Percentiles rank a stretch among this genome's conserved stretches.
phyloP scores from a whole-genome alignment of 2,797 vertebrate genomes.

The Jordanella pulchra region DNA sequence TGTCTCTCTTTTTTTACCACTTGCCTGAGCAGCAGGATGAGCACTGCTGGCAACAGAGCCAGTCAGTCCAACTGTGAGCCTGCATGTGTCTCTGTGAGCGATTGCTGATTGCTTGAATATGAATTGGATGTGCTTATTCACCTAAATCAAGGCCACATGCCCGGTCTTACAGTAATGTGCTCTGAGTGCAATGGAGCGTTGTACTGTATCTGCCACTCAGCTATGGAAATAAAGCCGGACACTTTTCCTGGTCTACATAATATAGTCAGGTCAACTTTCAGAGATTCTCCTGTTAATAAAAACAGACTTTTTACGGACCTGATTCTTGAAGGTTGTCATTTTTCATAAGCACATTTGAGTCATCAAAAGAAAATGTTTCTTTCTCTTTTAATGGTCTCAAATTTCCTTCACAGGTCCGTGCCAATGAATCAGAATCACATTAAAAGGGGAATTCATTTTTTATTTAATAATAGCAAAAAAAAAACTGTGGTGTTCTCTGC shows the following conservation, averaged over 20 bases:
- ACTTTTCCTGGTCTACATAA: conserved; percentile 54
- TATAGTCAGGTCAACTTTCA: conserved; percentile 64
- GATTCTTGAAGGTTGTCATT: conserved; percentile 11
- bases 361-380: neutral
- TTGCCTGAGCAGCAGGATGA: conserved; percentile 64
- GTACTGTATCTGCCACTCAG: conserved; percentile 68
- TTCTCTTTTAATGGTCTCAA: neutral
- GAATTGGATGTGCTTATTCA: conserved; percentile 73
- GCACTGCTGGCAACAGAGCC: conserved; percentile 42
- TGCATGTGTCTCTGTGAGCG: conserved; percentile 59
- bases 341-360: neutral
- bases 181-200: conserved; percentile 59
- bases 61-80: conserved; percentile 37
- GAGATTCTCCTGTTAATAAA: conserved; percentile 43
- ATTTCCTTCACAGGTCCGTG: neutral
- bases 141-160: conserved; percentile 79
- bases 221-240: conserved; percentile 51
- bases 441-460: neutral
- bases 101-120: conserved; percentile 73
- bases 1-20: conserved; percentile 35
- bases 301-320: conserved; percentile 43
- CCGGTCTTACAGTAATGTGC: conserved; percentile 55
- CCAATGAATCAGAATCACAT: neutral
- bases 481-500: too few species aligned
- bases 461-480: too few species aligned